Conservation (phyloP, 1,140 invertebrate genomes). For the Aethina tumida region DNA sequence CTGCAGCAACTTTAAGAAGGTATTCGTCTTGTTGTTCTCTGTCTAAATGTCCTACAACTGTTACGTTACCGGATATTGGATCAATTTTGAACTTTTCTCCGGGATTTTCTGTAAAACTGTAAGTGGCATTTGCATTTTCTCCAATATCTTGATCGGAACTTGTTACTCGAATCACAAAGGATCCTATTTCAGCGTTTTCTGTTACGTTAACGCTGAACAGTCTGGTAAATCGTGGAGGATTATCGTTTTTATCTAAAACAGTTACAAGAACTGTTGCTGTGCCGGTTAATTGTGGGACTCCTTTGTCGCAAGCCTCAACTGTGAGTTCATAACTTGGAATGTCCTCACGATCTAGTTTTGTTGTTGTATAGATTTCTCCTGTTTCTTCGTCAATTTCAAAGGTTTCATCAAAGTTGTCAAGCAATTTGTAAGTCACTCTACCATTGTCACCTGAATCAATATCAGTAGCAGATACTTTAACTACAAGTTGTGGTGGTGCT, state of each 20-base stretch:
- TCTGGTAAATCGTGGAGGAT: constrained; percentile 84
- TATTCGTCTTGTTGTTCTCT: constrained; percentile 87
- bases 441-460: constrained; percentile 81
- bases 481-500: constrained; percentile 64
- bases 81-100: constrained; percentile 86
- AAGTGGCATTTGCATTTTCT: constrained; percentile 79
- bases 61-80: constrained; percentile 79
- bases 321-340: constrained; percentile 72
- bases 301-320: constrained; percentile 81
- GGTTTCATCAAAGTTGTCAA: constrained; percentile 61
- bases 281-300: constrained; percentile 69
- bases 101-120: constrained; percentile 80
- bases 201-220: constrained; percentile 91
- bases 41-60: constrained; percentile 71
- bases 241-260: constrained; percentile 89
- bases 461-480: constrained; percentile 73
- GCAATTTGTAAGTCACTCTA: constrained; percentile 66
- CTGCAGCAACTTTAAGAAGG: constrained; percentile 73
- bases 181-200: constrained; percentile 86
- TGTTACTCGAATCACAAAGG: constrained; percentile 86
- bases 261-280: constrained; percentile 76
- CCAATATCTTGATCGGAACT: constrained; percentile 83
- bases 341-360: constrained; percentile 87
- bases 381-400: constrained; percentile 73
- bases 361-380: constrained; percentile 76